These are phyloP conservation scores for Protosalanx chinensis DNA, from an alignment of 2,797 vertebrate genomes.

Conservation along the genomic window DNA sequence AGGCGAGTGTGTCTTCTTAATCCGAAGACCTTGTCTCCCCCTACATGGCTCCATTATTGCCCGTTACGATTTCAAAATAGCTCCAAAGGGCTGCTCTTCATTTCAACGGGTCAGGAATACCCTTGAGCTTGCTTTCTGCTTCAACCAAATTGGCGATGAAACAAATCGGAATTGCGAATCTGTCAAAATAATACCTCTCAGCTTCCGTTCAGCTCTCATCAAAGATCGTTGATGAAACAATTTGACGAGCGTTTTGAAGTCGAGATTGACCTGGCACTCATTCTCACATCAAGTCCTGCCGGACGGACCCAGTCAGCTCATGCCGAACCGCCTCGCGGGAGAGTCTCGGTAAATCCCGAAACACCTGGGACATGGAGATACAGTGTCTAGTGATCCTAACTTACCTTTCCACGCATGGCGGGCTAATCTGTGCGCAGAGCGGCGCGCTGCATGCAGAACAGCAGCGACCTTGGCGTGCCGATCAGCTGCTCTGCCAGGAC, in stretches of 20 bases:
- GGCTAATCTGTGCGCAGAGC: slow-evolving; percentile 29
- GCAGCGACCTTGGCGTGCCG: slow-evolving; percentile 25
- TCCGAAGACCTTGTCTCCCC: slow-evolving; percentile 17
- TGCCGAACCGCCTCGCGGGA: background rate
- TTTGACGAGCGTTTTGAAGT: background rate
- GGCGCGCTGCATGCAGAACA: slow-evolving; percentile 31
- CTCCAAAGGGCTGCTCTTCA: no score
- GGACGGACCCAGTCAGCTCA: background rate
- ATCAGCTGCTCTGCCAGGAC: slow-evolving; percentile 15
- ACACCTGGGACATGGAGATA: slow-evolving; percentile 12
- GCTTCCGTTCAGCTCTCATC: no score
- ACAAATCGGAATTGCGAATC: no score
- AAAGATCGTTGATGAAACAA: no score
- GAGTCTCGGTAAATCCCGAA: background rate
- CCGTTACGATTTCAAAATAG: background rate
- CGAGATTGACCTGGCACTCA: background rate
- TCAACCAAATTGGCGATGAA: no score
- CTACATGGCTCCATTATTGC: slow-evolving; percentile 12
- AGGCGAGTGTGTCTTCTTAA: slow-evolving; percentile 34
- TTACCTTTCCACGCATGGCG: slow-evolving; percentile 1
- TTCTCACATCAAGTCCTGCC: background rate
- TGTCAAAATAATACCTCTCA: no score
- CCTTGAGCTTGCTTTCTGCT: no score
- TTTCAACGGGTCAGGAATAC: no score
- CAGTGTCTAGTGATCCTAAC: slow-evolving; percentile 28